phyloP scores from a whole-genome alignment of 1,140 invertebrate species.

The Tyrophagus putrescentiae region DNA sequence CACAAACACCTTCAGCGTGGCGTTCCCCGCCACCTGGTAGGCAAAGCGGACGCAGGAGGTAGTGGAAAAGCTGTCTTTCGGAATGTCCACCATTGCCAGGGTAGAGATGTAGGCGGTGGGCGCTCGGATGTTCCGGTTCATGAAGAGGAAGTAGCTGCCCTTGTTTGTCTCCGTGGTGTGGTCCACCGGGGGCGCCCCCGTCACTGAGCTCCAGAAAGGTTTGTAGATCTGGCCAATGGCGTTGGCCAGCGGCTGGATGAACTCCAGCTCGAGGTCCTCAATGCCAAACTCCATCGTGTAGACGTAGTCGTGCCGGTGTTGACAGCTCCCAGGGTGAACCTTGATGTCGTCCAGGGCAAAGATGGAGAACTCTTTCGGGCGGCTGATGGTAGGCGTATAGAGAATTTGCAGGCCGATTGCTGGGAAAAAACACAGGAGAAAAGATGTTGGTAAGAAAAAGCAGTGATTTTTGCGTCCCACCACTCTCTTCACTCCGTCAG shows the following conservation, averaged over 20 bases:
- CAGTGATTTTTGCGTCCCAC: background rate
- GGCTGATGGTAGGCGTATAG: background rate
- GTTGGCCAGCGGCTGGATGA: background rate
- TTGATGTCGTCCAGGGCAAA: slow-evolving; percentile 21
- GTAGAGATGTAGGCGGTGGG: background rate
- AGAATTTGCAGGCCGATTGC: background rate
- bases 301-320: background rate
- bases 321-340: background rate
- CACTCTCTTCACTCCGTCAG: too few relatives aligned
- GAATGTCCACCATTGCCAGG: background rate
- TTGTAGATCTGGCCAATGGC: background rate
- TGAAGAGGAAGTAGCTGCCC: slow-evolving; percentile 8
- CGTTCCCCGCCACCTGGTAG: background rate
- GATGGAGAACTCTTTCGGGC: background rate
- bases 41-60: slow-evolving; percentile 4
- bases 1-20: background rate
- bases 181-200: background rate
- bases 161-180: slow-evolving; percentile 4
- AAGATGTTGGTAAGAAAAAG: too few relatives aligned
- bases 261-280: background rate
- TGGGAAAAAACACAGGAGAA: too few relatives aligned
- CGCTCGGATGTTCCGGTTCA: background rate
- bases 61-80: background rate
- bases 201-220: background rate
- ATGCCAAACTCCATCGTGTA: background rate